A percentile compares a stretch with the other conserved stretches of the same genome.
phyloP scores from a whole-genome alignment of 1,140 invertebrate species.

The Araneus ventricosus region DNA sequence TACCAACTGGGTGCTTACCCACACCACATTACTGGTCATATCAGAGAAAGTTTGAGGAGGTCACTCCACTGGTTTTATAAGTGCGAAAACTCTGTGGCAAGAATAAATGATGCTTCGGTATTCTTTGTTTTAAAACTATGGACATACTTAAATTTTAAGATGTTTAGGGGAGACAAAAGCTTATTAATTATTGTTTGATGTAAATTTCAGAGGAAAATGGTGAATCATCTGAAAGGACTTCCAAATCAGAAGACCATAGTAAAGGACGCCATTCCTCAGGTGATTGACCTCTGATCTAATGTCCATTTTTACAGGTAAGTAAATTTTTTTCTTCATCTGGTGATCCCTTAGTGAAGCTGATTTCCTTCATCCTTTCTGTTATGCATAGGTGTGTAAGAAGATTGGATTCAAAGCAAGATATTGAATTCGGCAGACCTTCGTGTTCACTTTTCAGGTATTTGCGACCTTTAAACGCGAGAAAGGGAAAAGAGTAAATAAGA shows the following conservation, averaged over 20 bases:
- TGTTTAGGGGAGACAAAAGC: too few relatives aligned
- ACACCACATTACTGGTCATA: too few relatives aligned
- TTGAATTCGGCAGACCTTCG: conserved; percentile 45
- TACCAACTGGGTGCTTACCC: too few relatives aligned
- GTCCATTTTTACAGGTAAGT: conserved; percentile 67
- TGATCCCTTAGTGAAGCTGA: conserved; percentile 72
- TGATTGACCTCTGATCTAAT: conserved; percentile 74
- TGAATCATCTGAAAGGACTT: conserved; percentile 46
- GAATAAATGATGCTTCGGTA: too few relatives aligned
- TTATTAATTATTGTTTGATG: neutral
- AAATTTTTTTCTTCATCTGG: neutral
- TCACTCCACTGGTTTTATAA: too few relatives aligned
- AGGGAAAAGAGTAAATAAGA: conserved; percentile 49
- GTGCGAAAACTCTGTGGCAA: too few relatives aligned
- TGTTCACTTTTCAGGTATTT: conserved; percentile 69
- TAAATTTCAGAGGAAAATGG: conserved; percentile 69
- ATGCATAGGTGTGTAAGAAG: conserved; percentile 68
- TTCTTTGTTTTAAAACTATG: too few relatives aligned
- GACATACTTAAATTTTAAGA: too few relatives aligned
- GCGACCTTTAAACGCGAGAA: conserved; percentile 68
- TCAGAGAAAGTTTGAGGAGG: too few relatives aligned
- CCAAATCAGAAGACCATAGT: conserved; percentile 54
- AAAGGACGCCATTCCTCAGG: conserved; percentile 68
- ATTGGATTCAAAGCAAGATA: conserved; percentile 69
- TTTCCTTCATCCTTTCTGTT: conserved; percentile 72